Percentiles rank a stretch among this genome's conserved stretches.
phyloP scores from a whole-genome alignment of 2,113 vertebrate species.

The Parus major region DNA sequence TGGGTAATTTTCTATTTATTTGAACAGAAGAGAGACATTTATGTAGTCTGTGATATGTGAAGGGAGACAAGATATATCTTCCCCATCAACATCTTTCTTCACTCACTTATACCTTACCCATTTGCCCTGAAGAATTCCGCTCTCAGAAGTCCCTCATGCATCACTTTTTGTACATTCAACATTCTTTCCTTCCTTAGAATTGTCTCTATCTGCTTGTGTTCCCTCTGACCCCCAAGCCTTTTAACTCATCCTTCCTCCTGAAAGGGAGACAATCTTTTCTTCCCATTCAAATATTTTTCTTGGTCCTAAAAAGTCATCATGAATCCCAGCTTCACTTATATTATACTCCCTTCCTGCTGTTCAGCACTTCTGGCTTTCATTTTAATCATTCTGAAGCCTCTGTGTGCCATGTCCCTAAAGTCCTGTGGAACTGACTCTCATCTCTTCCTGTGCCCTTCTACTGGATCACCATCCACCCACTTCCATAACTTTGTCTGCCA shows the following conservation, averaged over 20 bases:
- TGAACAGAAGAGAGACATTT: neutral
- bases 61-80: neutral
- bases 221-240: neutral
- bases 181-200: neutral
- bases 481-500: neutral
- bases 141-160: neutral
- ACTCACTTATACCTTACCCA: neutral
- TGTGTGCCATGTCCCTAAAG: neutral
- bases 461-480: no score
- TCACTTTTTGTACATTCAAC: neutral
- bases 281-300: neutral
- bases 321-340: neutral
- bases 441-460: neutral
- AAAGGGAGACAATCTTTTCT: neutral
- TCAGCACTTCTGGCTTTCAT: neutral
- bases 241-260: neutral
- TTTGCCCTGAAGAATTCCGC: neutral
- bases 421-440: rapidly evolving
- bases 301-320: neutral
- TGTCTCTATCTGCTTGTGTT: neutral
- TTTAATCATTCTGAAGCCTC: neutral
- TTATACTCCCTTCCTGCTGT: neutral
- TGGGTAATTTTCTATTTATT: neutral
- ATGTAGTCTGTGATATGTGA: neutral
- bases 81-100: neutral